Evolutionary conservation across 2,888 invertebrate genomes (phyloP).

Genomic region (Halictus ligatus): DNA sequence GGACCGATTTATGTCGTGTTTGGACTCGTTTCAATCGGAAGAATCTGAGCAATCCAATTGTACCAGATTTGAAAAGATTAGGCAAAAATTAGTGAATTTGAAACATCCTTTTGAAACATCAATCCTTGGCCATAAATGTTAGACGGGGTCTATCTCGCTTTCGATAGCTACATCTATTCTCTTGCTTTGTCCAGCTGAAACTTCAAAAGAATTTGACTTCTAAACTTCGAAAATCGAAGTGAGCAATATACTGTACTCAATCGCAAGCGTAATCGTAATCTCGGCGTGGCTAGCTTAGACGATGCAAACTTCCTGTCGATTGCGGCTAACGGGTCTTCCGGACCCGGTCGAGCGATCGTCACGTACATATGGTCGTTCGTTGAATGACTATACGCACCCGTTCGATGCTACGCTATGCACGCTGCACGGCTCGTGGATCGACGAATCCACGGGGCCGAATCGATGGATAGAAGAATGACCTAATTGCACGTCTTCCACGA

Average conservation of each 20-base stretch:
- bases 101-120: too few relatives aligned
- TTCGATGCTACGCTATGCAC: neutral
- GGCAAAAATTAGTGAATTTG: too few relatives aligned
- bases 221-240: neutral
- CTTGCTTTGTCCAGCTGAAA: too few relatives aligned
- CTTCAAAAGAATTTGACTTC: neutral
- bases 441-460: conserved; percentile 7
- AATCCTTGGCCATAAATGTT: too few relatives aligned
- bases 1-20: too few relatives aligned
- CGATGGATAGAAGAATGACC: conserved; percentile 46
- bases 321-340: conserved; percentile 59
- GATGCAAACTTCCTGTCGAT: conserved; percentile 61
- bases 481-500: conserved; percentile 19
- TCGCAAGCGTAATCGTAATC: conserved; percentile 42
- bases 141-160: too few relatives aligned
- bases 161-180: too few relatives aligned
- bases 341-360: conserved; percentile 34
- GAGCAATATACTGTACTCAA: neutral
- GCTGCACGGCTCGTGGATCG: neutral
- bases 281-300: conserved; percentile 35
- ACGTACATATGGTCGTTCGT: conserved; percentile 2
- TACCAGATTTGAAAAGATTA: too few relatives aligned
- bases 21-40: too few relatives aligned
- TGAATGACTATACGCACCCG: neutral
- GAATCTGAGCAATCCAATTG: too few relatives aligned